These are phyloP conservation scores for Oryzias woworae DNA, from an alignment of 2,113 vertebrate genomes.

Conservation along the genomic window DNA sequence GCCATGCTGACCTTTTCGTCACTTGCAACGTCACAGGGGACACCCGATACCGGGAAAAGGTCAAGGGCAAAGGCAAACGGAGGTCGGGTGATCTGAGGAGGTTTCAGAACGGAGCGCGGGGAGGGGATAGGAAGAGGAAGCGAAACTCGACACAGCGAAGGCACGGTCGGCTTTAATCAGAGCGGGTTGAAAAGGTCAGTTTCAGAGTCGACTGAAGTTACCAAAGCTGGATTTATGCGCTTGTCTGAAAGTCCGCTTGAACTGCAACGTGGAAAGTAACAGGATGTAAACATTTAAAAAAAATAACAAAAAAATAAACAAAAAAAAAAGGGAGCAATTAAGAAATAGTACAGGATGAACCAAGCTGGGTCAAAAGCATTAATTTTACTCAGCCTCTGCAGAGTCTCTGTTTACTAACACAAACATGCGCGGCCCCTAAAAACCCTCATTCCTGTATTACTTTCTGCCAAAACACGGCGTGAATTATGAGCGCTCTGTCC, in stretches of 20 bases:
- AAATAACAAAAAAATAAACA: conserved; percentile 15
- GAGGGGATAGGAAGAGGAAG: conserved; percentile 32
- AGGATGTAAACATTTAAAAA: conserved; percentile 23
- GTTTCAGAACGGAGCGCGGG: conserved; percentile 22
- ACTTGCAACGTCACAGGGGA: conserved; percentile 12
- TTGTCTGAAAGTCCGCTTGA: neutral
- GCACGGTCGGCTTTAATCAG: conserved; percentile 33
- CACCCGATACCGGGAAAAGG: conserved; percentile 26
- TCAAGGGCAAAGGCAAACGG: conserved; percentile 36
- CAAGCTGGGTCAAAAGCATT: conserved; percentile 28
- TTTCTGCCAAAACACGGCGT: conserved; percentile 50
- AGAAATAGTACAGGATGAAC: conserved; percentile 6
- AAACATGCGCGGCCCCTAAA: conserved; percentile 41
- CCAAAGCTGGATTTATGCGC: neutral
- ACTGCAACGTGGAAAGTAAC: neutral
- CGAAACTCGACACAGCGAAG: conserved; percentile 26
- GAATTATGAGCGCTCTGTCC: conserved; percentile 37
- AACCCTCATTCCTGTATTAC: conserved; percentile 27
- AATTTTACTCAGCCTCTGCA: conserved; percentile 15
- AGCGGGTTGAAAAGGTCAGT: conserved; percentile 49
- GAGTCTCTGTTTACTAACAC: conserved; percentile 41
- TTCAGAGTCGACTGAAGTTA: conserved; percentile 15
- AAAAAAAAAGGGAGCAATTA: neutral
- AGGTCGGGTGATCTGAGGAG: conserved; percentile 20
- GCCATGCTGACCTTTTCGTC: conserved; percentile 54